phyloP scores from a whole-genome alignment of 2,113 vertebrate genomes.

The Solenodon paradoxus region DNA sequence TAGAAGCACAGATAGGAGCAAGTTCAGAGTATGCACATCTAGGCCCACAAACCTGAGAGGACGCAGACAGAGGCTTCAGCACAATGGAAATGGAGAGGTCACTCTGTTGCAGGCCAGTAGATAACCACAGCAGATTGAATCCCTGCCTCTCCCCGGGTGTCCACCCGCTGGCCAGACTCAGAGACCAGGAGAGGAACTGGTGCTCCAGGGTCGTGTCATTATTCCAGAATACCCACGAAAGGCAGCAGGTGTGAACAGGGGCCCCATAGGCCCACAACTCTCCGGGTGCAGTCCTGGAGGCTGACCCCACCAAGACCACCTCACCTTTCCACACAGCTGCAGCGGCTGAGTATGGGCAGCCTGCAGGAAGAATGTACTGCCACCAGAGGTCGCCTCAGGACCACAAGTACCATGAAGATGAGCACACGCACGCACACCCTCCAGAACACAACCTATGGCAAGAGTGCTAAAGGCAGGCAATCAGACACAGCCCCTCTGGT shows the following conservation, averaged over 20 bases:
- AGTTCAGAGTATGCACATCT: neutral
- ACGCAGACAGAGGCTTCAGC: neutral
- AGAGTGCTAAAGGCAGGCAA: neutral
- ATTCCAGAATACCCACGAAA: neutral
- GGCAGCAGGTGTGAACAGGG: neutral
- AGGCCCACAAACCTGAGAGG: neutral
- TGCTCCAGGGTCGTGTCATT: neutral
- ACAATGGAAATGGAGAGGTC: neutral
- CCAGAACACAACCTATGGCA: rapidly evolving
- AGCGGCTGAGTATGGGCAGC: rapidly evolving
- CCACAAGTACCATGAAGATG: neutral
- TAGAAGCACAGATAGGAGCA: constrained; percentile 42
- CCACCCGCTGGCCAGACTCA: neutral
- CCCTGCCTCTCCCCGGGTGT: too few species aligned
- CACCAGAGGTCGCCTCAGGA: constrained; percentile 49
- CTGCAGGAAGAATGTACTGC: neutral
- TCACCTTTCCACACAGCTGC: neutral
- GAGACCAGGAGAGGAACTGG: neutral
- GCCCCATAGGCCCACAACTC: neutral
- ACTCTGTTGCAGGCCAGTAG: neutral
- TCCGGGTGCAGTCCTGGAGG: rapidly evolving
- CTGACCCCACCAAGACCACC: neutral
- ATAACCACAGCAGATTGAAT: neutral
- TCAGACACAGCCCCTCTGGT: neutral
- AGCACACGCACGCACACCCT: neutral